A percentile compares a stretch with the other conserved stretches of the same genome.
Conservation (phyloP, 2,797 vertebrate genomes). For the Halcyon chelicuti region DNA sequence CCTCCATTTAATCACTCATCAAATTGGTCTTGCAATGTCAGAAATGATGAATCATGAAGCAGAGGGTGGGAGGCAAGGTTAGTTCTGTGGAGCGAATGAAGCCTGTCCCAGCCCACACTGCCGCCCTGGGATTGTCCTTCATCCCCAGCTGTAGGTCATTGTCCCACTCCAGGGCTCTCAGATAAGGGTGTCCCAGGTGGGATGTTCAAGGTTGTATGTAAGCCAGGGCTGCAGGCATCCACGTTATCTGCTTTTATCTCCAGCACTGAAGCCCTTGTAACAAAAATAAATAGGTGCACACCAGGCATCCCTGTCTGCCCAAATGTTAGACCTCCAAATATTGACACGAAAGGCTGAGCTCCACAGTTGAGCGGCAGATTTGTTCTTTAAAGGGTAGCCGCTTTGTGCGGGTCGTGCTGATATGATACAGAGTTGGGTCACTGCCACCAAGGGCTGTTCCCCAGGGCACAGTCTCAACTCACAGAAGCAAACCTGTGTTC, state of each 20-base stretch:
- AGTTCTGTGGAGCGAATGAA: neutral
- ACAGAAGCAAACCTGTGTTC: neutral
- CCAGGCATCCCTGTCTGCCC: neutral
- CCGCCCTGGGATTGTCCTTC: neutral
- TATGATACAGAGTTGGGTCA: neutral
- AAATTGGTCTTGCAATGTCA: neutral
- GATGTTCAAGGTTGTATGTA: neutral
- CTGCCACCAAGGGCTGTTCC: neutral
- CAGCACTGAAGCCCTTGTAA: neutral
- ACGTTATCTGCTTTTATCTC: neutral
- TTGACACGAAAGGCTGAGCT: neutral
- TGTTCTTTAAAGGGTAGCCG: neutral
- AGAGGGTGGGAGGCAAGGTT: neutral
- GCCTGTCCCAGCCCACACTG: neutral
- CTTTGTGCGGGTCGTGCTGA: neutral
- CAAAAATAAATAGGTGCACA: neutral
- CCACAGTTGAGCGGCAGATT: neutral
- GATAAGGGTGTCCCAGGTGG: neutral
- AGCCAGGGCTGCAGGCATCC: neutral
- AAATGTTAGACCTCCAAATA: constrained; percentile 5
- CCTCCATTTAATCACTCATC: neutral
- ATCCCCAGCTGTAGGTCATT: neutral
- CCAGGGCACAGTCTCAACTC: neutral
- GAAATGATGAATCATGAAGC: neutral
- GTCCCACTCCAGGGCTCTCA: neutral